A percentile compares a stretch with the other conserved stretches of the same genome.
Evolutionary conservation across 2,113 vertebrate species (phyloP).

Genomic region (Nothocercus julius): DNA sequence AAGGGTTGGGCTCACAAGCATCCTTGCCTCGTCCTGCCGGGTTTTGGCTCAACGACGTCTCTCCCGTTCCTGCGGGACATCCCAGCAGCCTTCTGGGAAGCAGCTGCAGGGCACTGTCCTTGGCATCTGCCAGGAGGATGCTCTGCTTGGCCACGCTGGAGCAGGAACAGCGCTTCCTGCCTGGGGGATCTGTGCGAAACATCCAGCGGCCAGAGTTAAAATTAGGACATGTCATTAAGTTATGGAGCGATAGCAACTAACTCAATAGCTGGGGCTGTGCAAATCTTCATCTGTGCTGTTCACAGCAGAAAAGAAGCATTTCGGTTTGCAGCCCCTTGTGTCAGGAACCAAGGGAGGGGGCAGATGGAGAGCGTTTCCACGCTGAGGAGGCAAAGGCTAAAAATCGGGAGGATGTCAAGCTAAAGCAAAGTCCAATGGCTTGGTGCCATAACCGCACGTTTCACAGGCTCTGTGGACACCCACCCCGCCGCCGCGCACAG

Average conservation of each 20-base stretch:
- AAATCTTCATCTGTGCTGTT: neutral
- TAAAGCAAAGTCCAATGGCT: neutral
- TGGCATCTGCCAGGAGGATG: neutral
- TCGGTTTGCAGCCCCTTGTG: neutral
- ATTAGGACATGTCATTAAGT: neutral
- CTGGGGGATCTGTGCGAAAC: neutral
- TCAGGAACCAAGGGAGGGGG: neutral
- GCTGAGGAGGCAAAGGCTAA: neutral
- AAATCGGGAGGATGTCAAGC: neutral
- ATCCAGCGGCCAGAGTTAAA: neutral
- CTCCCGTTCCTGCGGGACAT: neutral
- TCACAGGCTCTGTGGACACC: neutral
- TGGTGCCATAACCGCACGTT: neutral
- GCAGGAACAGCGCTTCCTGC: neutral
- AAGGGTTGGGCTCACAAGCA: neutral
- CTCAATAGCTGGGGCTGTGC: neutral
- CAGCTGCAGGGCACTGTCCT: neutral
- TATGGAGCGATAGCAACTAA: neutral
- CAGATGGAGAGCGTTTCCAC: neutral
- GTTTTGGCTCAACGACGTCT: neutral
- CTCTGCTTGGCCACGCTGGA: neutral
- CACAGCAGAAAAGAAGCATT: neutral
- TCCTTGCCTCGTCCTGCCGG: accelerated
- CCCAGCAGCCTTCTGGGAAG: neutral
- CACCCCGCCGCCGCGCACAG: neutral